phyloP scores from a whole-genome alignment of 2,113 vertebrate species.

The Chrysochloris asiatica region DNA sequence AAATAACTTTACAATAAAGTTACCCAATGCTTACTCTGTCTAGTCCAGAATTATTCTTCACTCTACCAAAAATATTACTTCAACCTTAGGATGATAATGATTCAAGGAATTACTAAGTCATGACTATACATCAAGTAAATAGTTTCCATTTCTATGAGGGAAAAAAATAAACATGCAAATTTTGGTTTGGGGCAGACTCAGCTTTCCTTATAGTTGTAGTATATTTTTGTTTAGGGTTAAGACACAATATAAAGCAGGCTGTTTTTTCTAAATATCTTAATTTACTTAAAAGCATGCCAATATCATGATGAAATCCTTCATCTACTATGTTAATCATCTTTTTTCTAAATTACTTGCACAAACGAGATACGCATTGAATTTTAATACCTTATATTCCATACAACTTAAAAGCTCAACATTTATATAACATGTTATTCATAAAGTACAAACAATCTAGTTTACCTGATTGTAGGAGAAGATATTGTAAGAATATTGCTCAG shows the following conservation, averaged over 20 bases:
- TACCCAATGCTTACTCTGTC: background rate
- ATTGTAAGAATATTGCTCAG: background rate
- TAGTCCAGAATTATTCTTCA: constrained; percentile 5
- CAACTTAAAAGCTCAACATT: background rate
- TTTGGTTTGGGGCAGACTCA: background rate
- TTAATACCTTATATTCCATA: background rate
- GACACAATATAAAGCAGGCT: background rate
- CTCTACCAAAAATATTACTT: constrained; percentile 37
- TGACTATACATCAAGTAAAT: background rate
- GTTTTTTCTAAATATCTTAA: background rate
- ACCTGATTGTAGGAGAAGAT: background rate
- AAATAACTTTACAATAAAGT: constrained; percentile 60
- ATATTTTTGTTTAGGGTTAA: background rate
- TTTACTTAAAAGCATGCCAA: background rate
- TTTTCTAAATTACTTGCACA: background rate
- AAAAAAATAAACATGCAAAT: background rate
- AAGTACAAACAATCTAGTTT: background rate
- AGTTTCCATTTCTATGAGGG: constrained; percentile 2
- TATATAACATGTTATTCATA: background rate
- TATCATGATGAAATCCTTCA: background rate
- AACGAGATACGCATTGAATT: background rate
- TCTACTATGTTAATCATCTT: background rate
- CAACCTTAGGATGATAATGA: constrained; percentile 15
- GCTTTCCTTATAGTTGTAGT: background rate
- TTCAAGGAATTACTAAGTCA: background rate